Base-by-base conservation (phyloP, 35 echinoderm and acorn worm species). In the Heliocidaris tuberculata region DNA sequence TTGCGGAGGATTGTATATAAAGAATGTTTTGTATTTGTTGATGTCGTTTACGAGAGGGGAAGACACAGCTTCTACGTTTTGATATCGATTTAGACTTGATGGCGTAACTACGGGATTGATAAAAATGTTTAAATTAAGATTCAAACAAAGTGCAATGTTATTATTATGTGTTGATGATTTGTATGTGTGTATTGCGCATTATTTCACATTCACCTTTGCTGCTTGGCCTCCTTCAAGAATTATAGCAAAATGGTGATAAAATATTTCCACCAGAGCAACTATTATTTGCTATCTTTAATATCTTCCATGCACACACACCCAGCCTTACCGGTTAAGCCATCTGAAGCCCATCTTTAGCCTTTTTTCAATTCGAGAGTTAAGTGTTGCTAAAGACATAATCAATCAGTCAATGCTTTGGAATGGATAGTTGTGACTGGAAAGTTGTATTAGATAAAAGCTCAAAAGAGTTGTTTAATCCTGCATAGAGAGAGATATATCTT, bases 101-200 rank as follows among this genome's bases (percentile, higher is more conserved):
- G 52, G 65, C 27, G 21, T n/a, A n/a, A 27, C 21, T 78, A 24
- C 27, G 65, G 17, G 27, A 21, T 42, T 78, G 21, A n/a, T 21
- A 19, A 78, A 27, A 21, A 78, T 78, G 65, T 78, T 21, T 78
- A 78, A 78, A 24, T 27, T 78, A 78, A 78, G 65, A 78, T 78
- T 78, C 65, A n/a, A 78, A 78, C 65, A 27, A 78, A 78, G 65
- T 78, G 65, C 65, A 78, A 78, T 78, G 65, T 21, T 78, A 78
- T 78, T n/a, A 78, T 78, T 78, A 78, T 78, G 27, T 78, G 65
- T 71, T 78, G 65, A 78, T 78, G 21, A 78, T 78, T 78, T 78
- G 19, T 78, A 27, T n/a, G 27, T 78, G 21, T 78, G 65, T 78
- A 27, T 19, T 78, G 65, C 17, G 65, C 65, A 78, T 78, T 78